These are phyloP conservation scores for Coregonus clupeaformis DNA, from an alignment of 2,113 vertebrate genomes.

Conservation along the genomic window DNA sequence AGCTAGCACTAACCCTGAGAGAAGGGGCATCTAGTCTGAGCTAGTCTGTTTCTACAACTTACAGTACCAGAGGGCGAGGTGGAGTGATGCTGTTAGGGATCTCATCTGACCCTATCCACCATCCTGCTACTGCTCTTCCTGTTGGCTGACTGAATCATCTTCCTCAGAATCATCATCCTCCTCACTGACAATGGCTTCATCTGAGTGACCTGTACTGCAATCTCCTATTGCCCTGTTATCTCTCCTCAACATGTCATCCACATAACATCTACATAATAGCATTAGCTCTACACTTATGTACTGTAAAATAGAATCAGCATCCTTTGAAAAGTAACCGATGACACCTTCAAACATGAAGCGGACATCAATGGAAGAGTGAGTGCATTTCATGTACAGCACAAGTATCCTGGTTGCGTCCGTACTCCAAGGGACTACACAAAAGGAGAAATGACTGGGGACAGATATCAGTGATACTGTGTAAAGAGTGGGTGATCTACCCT, in stretches of 20 bases:
- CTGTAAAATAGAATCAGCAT: too few relatives aligned
- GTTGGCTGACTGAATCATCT: neutral
- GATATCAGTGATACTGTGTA: too few relatives aligned
- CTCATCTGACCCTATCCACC: neutral
- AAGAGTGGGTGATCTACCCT: slow-evolving; percentile 71
- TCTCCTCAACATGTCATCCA: neutral
- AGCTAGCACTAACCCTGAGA: neutral
- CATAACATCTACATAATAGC: too few relatives aligned
- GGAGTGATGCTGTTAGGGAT: neutral
- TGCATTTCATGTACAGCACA: too few relatives aligned
- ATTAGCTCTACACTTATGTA: too few relatives aligned
- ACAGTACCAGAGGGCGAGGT: neutral
- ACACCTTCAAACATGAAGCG: too few relatives aligned
- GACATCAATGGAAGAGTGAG: too few relatives aligned
- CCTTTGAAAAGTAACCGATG: too few relatives aligned
- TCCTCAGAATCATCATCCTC: neutral
- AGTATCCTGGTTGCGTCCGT: too few relatives aligned
- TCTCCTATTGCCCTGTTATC: neutral
- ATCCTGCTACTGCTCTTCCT: neutral
- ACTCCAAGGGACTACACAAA: too few relatives aligned
- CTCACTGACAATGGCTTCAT: neutral
- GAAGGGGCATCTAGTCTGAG: neutral
- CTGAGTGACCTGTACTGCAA: neutral
- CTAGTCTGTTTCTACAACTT: neutral
- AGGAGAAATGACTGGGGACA: neutral